phyloP scores from a whole-genome alignment of 2,888 invertebrate species.

The Metallyticus violacea region DNA sequence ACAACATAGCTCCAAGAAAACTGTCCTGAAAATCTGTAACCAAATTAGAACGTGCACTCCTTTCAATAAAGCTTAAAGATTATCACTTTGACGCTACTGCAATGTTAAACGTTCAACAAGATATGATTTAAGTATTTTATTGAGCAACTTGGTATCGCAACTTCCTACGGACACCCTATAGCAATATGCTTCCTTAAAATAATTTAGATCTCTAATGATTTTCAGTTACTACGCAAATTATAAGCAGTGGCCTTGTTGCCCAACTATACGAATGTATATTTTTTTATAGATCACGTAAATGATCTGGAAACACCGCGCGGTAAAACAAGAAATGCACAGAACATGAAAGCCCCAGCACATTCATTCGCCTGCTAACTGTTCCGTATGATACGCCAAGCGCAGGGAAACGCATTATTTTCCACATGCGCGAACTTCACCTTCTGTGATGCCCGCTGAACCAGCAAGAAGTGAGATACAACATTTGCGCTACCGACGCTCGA shows the following conservation, averaged over 20 bases:
- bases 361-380: not conserved
- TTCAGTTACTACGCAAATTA: not conserved
- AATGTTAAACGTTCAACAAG: too few species aligned
- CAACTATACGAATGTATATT: not conserved
- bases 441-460: not conserved
- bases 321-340: not conserved
- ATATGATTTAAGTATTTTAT: too few species aligned
- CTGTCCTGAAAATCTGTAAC: too few species aligned
- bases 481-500: not conserved
- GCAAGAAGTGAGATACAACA: not conserved
- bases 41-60: too few species aligned
- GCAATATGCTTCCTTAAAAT: too few species aligned
- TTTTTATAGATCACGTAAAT: not conserved
- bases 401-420: not conserved
- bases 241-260: not conserved
- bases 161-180: too few species aligned
- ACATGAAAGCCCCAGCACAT: not conserved
- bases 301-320: not conserved
- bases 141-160: too few species aligned
- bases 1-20: too few species aligned
- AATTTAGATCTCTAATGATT: not conserved
- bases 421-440: not conserved
- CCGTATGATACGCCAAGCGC: not conserved
- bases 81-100: too few species aligned
- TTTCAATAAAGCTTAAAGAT: too few species aligned